phyloP scores from a whole-genome alignment of 2,888 invertebrate genomes.

The Pammene fasciana region DNA sequence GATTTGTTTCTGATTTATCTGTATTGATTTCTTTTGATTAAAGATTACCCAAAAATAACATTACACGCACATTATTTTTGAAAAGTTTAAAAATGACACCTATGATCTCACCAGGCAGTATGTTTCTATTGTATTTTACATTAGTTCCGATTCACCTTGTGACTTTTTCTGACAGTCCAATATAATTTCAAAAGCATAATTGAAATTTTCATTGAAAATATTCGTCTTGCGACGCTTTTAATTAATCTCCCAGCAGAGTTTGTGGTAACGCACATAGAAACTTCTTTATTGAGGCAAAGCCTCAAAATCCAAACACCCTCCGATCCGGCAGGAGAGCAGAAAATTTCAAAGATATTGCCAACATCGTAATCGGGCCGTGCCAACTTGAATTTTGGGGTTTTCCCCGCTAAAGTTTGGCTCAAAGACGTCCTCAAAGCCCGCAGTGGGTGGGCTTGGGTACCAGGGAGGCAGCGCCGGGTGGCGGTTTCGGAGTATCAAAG shows the following conservation, averaged over 20 bases:
- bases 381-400: slow-evolving; percentile 81
- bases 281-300: slow-evolving; percentile 40
- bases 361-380: slow-evolving; percentile 76
- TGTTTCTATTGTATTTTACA: too few relatives aligned
- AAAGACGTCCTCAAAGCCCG: slow-evolving; percentile 82
- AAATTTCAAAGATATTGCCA: slow-evolving; percentile 79
- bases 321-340: slow-evolving; percentile 69
- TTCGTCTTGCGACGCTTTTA: not conserved
- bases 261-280: slow-evolving; percentile 32
- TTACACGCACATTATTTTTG: too few relatives aligned
- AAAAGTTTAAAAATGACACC: too few relatives aligned
- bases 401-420: slow-evolving; percentile 77
- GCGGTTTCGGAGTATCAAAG: slow-evolving; percentile 71
- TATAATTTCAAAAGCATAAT: too few relatives aligned
- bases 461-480: slow-evolving; percentile 65
- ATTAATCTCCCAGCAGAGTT: slow-evolving; percentile 16
- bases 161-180: too few relatives aligned
- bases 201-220: too few relatives aligned
- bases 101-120: too few relatives aligned
- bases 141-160: too few relatives aligned
- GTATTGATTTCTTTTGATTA: too few relatives aligned
- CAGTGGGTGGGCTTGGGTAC: slow-evolving; percentile 73
- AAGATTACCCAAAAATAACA: too few relatives aligned
- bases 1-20: too few relatives aligned
- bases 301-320: slow-evolving; percentile 44